Base-by-base conservation (phyloP, 2,113 vertebrate genomes). In the Poecile atricapillus region DNA sequence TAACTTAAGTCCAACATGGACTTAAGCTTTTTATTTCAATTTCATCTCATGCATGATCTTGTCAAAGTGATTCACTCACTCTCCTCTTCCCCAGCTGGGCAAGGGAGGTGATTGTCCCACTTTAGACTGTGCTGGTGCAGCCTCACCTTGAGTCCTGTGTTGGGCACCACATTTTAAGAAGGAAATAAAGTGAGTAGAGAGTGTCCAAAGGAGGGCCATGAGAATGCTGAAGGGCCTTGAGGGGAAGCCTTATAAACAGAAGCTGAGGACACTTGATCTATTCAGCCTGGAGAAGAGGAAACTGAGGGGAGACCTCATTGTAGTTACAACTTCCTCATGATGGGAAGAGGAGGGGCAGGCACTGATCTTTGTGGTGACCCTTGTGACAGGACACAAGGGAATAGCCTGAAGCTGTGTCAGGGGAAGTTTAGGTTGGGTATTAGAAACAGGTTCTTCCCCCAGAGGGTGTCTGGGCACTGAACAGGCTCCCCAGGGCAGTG, bases 301-400 rank as follows among this genome's bases (percentile, higher is more conserved):
- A 47, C 41, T 63, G 55, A 55, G 24, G 19, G 15, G 18, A 74
- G 23, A 52, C 10, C 16, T 59, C 23, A 46, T 0, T 33, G 28
- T 39, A n/a, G 33, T 28, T 43, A 5, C 22, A 74, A 1, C 10
- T 89, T 67, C 19, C 28, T 52, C 0, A 0, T n/a, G 24, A 68
- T 9, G 16, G 24, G 16, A 46, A 24, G 28, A 53, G 44, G 23
- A 75, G 9, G 3, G 16, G 14, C 39, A 82, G 30, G 1, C 68
- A 39, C 28, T n/a, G 53, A 21, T 39, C 46, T 39, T 60, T 75
- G 5, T 65, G 43, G 8, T 59, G 52, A 6, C 12, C 43, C 39
- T 39, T 39, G 10, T 10, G 28, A 21, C 33, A 75, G 46, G 4
- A 52, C 7, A 2, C 1, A 0, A 37, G 27, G 13, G 28, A 82